Base-by-base conservation (phyloP, 2,888 invertebrate genomes). In the Stictocephala bisonia region DNA sequence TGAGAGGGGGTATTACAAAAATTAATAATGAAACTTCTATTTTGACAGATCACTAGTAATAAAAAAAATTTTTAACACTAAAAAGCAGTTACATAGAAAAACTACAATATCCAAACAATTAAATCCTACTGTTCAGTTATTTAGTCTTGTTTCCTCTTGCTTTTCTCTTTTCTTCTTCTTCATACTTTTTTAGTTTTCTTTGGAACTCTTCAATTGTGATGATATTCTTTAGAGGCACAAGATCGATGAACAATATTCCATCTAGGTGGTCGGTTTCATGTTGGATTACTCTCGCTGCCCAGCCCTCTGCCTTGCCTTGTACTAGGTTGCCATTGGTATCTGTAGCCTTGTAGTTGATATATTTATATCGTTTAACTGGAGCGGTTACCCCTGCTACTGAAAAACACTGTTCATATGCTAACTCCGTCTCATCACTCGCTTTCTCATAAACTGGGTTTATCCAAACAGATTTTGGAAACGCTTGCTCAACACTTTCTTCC, bases 391-490 rank as follows among this genome's bases (percentile, higher is more conserved):
- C 60, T 35, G 1, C 3, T 4, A 60, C 60, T 35, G 60, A 60
- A 18, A 60, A 60, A 35, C 60, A 60, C 22, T 60, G 60, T 60
- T 60, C 60, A 22, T 40, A 60, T 7, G 60, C 60, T 18, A 60
- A 13, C 31, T 60, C 60, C 13, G 60, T 40, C 20, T 60, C 60
- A 22, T 60, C 22, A 60, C 60, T 60, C n/a, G 60, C 60, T n/a
- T 60, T 60, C 15, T 40, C 13, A 40, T 60, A 60, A 35, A 22
- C 15, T 29, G 60, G 60, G 13, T 60, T 60, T 2, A 60, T 60
- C 60, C 60, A 60, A 35, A 60, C 40, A 11, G 40, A 13, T 27
- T 35, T 60, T 7, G 60, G 22, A 22, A 60, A 60, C n/a, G 20
- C 27, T 35, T 60, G 56, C 11, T 26, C 20, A 20, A 40, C 9